Base-by-base conservation (phyloP, 2,113 vertebrate genomes). In the Platycercus adscitus region DNA sequence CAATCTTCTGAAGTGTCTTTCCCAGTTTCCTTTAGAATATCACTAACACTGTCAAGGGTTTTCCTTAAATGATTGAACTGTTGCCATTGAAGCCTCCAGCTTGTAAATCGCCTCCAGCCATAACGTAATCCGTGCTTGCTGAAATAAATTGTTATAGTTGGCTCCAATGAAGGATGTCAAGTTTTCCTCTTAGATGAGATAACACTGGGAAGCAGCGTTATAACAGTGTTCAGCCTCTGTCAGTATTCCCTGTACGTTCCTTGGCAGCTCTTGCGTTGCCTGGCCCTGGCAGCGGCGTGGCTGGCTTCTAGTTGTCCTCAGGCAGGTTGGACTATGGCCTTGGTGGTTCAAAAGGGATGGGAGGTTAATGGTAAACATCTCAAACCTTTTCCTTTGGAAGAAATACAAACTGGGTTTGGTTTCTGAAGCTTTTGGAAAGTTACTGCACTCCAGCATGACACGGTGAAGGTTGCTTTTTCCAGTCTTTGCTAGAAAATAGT, bases 101-200 rank as follows among this genome's bases (percentile, higher is more conserved):
- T 91, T 64, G 70, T 77, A 81, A 80, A 81, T 86, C 66, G 81
- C 92, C 93, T 95, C 44, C 60, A 86, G 86, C 66, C 89, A 70
- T 71, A 86, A 65, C 80, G 89, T 93, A 86, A 95, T 85, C 72
- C 41, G 37, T 60, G 76, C 46, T 89, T 52, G 70, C 16, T 80
- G 79, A 78, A 93, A 80, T 80, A 89, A 81, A 46, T 88, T 81
- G 81, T 77, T 66, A 20, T 49, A 91, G 61, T 91, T 82, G 63
- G 80, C 91, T 86, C 35, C 61, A 56, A 69, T 52, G 79, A 77
- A 86, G 60, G 86, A 46, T 81, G 82, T 37, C 33, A 71, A 17
- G n/a, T 75, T 92, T 92, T 95, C 23, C 14, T 66, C 41, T 60
- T 55, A 44, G 81, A 60, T 86, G 63, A 81, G 71, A 87, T 91